Evolutionary conservation across 2,113 vertebrate genomes (phyloP).

Genomic region (Heterocephalus glaber): DNA sequence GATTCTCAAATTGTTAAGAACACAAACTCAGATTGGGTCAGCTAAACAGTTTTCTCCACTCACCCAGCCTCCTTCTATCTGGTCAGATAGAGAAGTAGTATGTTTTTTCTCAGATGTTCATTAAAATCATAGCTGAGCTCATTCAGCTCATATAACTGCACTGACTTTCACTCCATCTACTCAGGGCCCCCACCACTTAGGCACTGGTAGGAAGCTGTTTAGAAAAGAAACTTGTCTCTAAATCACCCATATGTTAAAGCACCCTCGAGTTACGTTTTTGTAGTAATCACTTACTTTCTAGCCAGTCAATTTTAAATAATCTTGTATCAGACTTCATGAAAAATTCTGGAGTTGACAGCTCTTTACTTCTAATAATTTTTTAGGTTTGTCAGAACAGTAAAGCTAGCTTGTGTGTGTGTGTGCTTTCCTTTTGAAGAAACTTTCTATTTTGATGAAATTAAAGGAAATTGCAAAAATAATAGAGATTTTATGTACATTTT

Average conservation of each 20-base stretch:
- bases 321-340: slow-evolving; percentile 23
- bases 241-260: background rate
- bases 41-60: too few species aligned
- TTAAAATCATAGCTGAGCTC: background rate
- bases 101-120: background rate
- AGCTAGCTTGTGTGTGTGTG: background rate
- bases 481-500: background rate
- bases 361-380: background rate
- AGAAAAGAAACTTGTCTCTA: background rate
- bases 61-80: background rate
- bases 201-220: background rate
- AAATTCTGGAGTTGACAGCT: background rate
- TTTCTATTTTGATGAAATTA: background rate
- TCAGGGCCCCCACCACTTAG: background rate
- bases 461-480: background rate
- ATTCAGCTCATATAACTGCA: background rate
- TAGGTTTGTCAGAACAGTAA: background rate
- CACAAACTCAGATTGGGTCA: background rate
- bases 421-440: background rate
- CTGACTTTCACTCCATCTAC: background rate
- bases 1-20: background rate
- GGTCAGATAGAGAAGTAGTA: background rate
- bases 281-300: background rate
- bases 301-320: slow-evolving; percentile 24
- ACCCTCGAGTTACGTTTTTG: background rate